phyloP scores from a whole-genome alignment of 2,797 vertebrate species.

The Crenuchus spilurus region DNA sequence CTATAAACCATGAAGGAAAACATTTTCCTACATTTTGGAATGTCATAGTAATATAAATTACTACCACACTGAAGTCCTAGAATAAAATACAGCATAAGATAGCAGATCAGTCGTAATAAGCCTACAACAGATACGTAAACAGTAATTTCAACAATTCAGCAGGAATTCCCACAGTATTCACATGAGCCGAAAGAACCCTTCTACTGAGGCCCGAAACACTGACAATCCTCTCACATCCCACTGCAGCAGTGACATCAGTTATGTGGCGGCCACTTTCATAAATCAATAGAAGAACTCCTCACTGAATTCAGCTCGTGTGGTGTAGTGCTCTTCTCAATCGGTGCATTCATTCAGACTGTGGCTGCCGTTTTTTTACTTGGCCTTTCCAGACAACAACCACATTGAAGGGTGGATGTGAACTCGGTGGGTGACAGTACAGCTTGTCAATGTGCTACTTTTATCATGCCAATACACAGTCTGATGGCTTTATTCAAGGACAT shows the following conservation, averaged over 20 bases:
- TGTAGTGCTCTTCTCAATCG: slow-evolving; percentile 30
- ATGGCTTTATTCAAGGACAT: slow-evolving; percentile 1
- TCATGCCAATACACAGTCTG: slow-evolving; percentile 12
- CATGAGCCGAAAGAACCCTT: background rate
- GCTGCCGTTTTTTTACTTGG: slow-evolving; percentile 22
- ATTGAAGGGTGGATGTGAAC: slow-evolving; percentile 48
- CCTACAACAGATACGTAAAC: too few species aligned
- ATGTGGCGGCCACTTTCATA: background rate
- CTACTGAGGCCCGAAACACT: background rate
- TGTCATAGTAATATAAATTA: too few species aligned
- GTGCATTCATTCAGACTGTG: slow-evolving; percentile 39
- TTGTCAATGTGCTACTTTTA: slow-evolving; percentile 26
- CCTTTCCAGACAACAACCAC: slow-evolving; percentile 44
- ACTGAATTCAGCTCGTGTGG: slow-evolving; percentile 18
- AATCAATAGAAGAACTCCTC: slow-evolving; percentile 18
- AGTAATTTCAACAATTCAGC: background rate
- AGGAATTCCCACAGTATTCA: background rate
- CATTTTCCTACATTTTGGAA: too few species aligned
- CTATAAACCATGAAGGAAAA: too few species aligned
- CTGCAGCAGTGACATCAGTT: background rate
- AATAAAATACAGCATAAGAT: too few species aligned
- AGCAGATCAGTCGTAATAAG: too few species aligned
- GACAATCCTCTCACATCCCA: background rate
- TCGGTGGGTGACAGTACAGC: slow-evolving; percentile 36
- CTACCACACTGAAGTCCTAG: too few species aligned